phyloP scores from a whole-genome alignment of 2,797 vertebrate species.

The Antennarius maculatus region DNA sequence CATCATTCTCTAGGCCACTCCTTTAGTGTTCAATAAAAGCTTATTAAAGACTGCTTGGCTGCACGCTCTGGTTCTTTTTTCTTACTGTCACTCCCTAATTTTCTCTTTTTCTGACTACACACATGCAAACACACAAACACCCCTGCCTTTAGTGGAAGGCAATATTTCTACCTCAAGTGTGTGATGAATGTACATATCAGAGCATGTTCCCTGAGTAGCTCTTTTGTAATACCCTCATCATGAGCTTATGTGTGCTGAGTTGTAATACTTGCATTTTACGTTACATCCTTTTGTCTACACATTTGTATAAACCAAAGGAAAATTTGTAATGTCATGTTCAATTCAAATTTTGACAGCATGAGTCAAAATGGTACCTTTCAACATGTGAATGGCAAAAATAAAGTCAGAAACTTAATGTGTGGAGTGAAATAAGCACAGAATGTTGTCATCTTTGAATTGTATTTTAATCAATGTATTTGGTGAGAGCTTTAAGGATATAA shows the following conservation, averaged over 20 bases:
- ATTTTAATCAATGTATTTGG: conserved; percentile 7
- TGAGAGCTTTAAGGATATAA: conserved; percentile 9
- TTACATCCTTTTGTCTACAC: not conserved
- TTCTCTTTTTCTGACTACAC: conserved; percentile 31
- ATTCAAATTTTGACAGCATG: conserved; percentile 28
- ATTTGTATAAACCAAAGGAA: not conserved
- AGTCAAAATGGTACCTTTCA: conserved; percentile 14
- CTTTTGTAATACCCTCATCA: conserved; percentile 30
- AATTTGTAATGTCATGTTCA: conserved; percentile 9
- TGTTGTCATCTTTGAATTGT: too few relatives aligned
- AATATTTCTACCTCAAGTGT: conserved; percentile 28
- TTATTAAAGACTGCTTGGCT: conserved; percentile 50
- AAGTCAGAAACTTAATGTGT: too few relatives aligned
- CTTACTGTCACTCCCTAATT: conserved; percentile 33
- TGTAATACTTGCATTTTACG: too few relatives aligned
- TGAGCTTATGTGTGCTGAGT: too few relatives aligned
- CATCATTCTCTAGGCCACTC: conserved; percentile 58
- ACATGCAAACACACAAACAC: too few relatives aligned
- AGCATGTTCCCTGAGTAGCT: conserved; percentile 39
- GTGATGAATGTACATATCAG: conserved; percentile 51
- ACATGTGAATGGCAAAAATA: too few relatives aligned
- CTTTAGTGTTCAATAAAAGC: conserved; percentile 68
- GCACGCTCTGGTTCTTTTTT: conserved; percentile 21
- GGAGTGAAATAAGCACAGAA: too few relatives aligned
- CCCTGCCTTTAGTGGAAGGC: not conserved